These are phyloP conservation scores for Condylostylus longicornis DNA, from an alignment of 1,140 invertebrate genomes.

Conservation along the genomic window DNA sequence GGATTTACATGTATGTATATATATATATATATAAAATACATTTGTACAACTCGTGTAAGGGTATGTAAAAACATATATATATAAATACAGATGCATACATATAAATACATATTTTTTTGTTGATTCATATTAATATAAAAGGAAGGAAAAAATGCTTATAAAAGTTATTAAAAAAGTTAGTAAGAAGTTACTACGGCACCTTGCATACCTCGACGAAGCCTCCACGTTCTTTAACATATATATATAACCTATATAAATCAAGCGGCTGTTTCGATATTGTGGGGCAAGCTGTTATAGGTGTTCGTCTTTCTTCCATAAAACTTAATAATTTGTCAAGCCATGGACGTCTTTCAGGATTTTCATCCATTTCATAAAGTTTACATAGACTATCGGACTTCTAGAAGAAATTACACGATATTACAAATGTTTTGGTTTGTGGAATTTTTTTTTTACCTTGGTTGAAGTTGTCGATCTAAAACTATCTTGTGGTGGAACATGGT, in stretches of 20 bases:
- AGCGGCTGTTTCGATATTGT: conserved; percentile 95
- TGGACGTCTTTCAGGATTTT: conserved; percentile 73
- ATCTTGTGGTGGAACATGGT: conserved; percentile 80
- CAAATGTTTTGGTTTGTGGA: no score
- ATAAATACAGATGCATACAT: no score
- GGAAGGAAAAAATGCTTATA: conserved; percentile 18
- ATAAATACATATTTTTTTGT: conserved; percentile 21
- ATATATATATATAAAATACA: no score
- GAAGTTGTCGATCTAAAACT: conserved; percentile 65
- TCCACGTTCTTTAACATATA: conserved; percentile 86
- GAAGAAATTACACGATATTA: no score
- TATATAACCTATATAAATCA: conserved; percentile 91
- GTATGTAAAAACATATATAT: no score
- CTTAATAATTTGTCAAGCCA: conserved; percentile 85
- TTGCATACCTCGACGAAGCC: conserved; percentile 92
- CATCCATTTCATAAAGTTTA: conserved; percentile 94
- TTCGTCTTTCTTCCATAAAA: conserved; percentile 86
- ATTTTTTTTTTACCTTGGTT: no score
- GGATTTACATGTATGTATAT: no score
- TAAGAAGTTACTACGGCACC: conserved; percentile 44
- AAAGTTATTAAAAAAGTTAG: conserved; percentile 34
- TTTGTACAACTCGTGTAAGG: no score
- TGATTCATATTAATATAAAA: conserved; percentile 18
- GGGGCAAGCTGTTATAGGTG: conserved; percentile 86
- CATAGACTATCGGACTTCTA: conserved; percentile 79